Conservation (phyloP, 2,113 vertebrate species). For the Myrmophylax atrothorax region DNA sequence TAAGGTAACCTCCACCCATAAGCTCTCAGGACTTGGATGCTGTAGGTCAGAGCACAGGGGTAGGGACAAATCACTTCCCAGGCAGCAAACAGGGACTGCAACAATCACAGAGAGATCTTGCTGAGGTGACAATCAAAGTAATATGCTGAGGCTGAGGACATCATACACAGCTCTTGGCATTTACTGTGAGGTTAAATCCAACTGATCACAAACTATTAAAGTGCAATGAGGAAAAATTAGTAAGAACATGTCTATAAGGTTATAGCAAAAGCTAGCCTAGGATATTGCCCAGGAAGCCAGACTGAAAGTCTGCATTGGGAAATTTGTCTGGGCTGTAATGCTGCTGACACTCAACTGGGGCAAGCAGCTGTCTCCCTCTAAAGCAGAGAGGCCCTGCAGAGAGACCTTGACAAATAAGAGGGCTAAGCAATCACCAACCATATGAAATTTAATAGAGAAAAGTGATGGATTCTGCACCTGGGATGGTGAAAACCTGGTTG, state of each 20-base stretch:
- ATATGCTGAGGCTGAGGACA: not conserved
- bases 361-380: not conserved
- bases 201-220: not conserved
- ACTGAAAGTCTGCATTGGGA: not conserved
- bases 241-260: not conserved
- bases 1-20: not conserved
- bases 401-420: not conserved
- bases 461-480: not conserved
- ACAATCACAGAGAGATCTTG: not conserved
- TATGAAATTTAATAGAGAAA: not conserved
- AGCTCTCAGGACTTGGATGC: not conserved
- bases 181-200: not conserved
- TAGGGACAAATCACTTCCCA: not conserved
- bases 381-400: not conserved
- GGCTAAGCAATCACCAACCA: not conserved
- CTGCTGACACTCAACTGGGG: not conserved
- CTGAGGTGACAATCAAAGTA: not conserved
- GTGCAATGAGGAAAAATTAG: not conserved
- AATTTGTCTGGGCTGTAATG: not conserved
- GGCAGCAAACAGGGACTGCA: not conserved
- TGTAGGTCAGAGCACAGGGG: rapidly evolving
- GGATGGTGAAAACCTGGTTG: not conserved
- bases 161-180: not conserved
- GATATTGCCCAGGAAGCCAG: not conserved
- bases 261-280: not conserved